phyloP scores from a whole-genome alignment of 2,888 invertebrate genomes.

The Nemotelus nigrinus region DNA sequence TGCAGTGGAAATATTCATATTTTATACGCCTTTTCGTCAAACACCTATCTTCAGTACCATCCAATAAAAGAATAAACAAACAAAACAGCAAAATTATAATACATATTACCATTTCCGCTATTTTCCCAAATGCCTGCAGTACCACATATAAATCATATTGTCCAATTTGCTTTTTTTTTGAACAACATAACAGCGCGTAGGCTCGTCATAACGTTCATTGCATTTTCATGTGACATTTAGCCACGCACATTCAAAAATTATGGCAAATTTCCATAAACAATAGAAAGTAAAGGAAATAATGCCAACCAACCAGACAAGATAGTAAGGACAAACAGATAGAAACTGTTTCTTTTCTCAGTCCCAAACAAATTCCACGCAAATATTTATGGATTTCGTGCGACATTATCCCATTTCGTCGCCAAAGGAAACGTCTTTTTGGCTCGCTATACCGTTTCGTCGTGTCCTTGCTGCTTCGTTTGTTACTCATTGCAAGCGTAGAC shows the following conservation, averaged over 20 bases:
- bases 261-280: neutral
- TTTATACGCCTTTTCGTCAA: too few species aligned
- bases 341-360: too few species aligned
- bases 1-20: too few species aligned
- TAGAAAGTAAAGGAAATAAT: neutral
- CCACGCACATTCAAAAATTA: neutral
- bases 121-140: too few species aligned
- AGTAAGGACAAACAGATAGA: too few species aligned
- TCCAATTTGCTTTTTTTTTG: too few species aligned
- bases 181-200: too few species aligned
- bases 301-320: neutral
- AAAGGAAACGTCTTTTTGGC: neutral
- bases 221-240: conserved; percentile 8
- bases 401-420: conserved; percentile 10
- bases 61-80: too few species aligned
- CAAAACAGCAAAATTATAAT: too few species aligned
- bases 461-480: neutral
- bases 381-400: conserved; percentile 9
- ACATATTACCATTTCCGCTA: too few species aligned
- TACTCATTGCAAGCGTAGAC: neutral
- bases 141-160: too few species aligned
- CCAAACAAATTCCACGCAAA: conserved; percentile 21
- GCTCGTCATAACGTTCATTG: neutral
- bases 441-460: neutral
- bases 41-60: too few species aligned